Evolutionary conservation across 2,113 vertebrate species (phyloP), one percentile per base, ranked within the genome.

Genomic region (Cinclus mexicanus): DNA sequence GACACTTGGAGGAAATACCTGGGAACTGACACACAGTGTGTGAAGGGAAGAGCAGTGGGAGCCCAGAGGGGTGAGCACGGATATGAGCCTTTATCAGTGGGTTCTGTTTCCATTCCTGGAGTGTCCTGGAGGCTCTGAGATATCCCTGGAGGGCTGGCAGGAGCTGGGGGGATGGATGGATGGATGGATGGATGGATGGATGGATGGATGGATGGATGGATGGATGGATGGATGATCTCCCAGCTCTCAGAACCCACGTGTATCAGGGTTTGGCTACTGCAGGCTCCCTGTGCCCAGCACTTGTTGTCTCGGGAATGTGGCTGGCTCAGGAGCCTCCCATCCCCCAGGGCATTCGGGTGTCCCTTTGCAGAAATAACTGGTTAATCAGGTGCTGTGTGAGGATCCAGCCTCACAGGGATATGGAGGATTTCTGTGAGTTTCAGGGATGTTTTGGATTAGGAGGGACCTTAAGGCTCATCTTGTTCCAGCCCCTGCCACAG

Each of bases 11-110:
- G 28, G 26, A 31, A 57, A 11, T 3, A 3, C 0, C 3, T 23
- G 28, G 15, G 1, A 5, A 3, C 4, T 2, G 6, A 2, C 11
- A 2, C 20, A 2, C 1, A 4, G 1, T 0, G 0, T 2, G 18
- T 6, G 75, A 28, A 11, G 50, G 50, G 5, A 11, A 12, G 41
- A 21, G 63, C 23, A 46, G 12, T 16, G 55, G 68, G 59, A 64
- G 13, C 35, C 49, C 64, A 4, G 25, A 25, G 53, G 20, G 33
- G 6, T 20, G 39, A 21, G 41, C 56, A 13, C 18, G 26, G 52
- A 12, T 9, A 0, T 0, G 19, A 22, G 9, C 7, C 1, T 10
- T 72, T 14, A 13, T 26, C 46, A 2, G 15, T 11, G 50, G 3
- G 22, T 25, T 89, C 49, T 41, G 29, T 25, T 84, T 47, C 37